These are phyloP conservation scores for Amphipyra tragopoginis DNA, from an alignment of 2,888 invertebrate genomes.

Conservation along the genomic window DNA sequence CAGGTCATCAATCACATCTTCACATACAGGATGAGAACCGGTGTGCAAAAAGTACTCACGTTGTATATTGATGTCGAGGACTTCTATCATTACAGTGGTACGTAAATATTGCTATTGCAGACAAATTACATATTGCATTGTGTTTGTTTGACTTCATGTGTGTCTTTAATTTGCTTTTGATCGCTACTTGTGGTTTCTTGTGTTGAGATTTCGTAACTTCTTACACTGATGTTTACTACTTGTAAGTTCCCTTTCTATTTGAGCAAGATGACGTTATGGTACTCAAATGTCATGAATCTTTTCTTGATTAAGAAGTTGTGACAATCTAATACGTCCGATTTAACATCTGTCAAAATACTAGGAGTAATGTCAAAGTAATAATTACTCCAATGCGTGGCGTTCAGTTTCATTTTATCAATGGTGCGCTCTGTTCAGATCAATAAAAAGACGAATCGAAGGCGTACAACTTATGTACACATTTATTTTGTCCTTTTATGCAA, in stretches of 20 bases:
- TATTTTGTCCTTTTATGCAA: too few species aligned
- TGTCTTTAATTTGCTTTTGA: slow-evolving; percentile 35
- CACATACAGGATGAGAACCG: slow-evolving; percentile 43
- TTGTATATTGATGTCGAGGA: slow-evolving; percentile 44
- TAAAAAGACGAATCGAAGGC: too few species aligned
- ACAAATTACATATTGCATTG: slow-evolving; percentile 12
- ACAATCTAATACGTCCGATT: too few species aligned
- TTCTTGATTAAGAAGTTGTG: too few species aligned
- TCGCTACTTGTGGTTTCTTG: slow-evolving; percentile 30
- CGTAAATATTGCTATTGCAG: slow-evolving; percentile 40
- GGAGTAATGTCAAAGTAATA: too few species aligned
- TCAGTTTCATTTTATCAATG: too few species aligned
- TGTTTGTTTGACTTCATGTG: slow-evolving; percentile 45
- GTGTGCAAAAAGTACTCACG: slow-evolving; percentile 47
- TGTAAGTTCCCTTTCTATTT: slow-evolving; percentile 38
- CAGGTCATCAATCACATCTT: slow-evolving; percentile 44
- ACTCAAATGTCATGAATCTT: not conserved
- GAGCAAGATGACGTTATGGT: slow-evolving; percentile 3
- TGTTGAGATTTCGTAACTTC: slow-evolving; percentile 24
- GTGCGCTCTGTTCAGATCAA: too few species aligned
- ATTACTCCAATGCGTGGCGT: too few species aligned
- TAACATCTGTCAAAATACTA: too few species aligned
- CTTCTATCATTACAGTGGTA: slow-evolving; percentile 30
- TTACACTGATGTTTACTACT: slow-evolving; percentile 6
- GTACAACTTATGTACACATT: too few species aligned